Conservation (phyloP, 2,113 vertebrate genomes). For the Prinia subflava region DNA sequence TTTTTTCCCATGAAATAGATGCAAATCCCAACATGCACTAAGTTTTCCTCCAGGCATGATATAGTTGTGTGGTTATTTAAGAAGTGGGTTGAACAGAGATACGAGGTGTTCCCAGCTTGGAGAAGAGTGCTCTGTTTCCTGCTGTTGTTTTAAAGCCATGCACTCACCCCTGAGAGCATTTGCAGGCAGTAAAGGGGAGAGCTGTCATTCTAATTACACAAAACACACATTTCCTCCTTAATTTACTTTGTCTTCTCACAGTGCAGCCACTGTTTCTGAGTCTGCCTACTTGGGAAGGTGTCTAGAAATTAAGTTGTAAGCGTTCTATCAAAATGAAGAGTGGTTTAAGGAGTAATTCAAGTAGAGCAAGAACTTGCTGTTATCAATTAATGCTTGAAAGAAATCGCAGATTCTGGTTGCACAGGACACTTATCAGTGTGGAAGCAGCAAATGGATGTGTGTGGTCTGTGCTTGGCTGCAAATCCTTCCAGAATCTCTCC, state of each 20-base stretch:
- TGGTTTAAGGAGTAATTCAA: not conserved
- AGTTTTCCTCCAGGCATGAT: conserved; percentile 56
- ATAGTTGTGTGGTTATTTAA: conserved; percentile 42
- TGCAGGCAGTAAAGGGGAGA: not conserved
- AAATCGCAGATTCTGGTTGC: not conserved
- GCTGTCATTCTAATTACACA: not conserved
- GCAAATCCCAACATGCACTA: conserved; percentile 61
- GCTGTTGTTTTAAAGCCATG: not conserved
- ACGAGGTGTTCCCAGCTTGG: not conserved
- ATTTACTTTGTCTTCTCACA: not conserved
- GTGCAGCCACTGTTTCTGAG: not conserved
- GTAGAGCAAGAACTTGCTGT: not conserved
- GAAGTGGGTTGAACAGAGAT: conserved; percentile 26
- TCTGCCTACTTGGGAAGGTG: not conserved
- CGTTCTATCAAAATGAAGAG: not conserved
- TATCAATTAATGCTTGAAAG: not conserved
- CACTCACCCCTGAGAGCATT: not conserved
- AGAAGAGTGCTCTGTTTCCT: not conserved
- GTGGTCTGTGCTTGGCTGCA: not conserved
- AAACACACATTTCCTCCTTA: not conserved
- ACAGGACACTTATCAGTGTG: not conserved
- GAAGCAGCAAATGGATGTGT: not conserved
- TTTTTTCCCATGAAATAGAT: conserved; percentile 61
- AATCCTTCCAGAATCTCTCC: not conserved
- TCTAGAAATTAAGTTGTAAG: not conserved